Base-by-base conservation (phyloP, 1,140 invertebrate genomes). In the Lepidurus packardi region DNA sequence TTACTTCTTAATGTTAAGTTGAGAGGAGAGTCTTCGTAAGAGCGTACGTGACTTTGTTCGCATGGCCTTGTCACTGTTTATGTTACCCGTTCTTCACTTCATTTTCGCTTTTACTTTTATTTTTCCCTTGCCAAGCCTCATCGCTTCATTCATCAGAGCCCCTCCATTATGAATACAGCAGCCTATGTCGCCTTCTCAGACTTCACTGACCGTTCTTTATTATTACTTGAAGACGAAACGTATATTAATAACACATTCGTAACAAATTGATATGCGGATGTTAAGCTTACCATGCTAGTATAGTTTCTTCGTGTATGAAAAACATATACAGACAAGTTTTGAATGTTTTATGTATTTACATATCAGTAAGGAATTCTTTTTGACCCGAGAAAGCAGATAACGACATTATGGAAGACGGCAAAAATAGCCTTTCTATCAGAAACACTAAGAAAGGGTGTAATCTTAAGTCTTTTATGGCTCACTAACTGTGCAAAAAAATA, bases 81-180 rank as follows among this genome's bases (percentile, higher is more conserved):
- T 65, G 4, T 65, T 65, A 65, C n/a, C 53, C 53, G 53, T 65
- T 65, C 53, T 65, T 65, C 53, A 65, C 13, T 65, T 65, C 53
- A 21, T 7, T 65, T 65, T 65, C 21, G 21, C 53, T 65, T 65
- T 65, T n/a, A 65, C 21, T 13, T n/a, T 21, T 13, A n/a, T 65
- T 65, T 7, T 65, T 65, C 53, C 53, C 4, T 7, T 7, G 53
- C 16, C 6, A 7, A 65, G 16, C 8, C 16, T 16, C 53, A 21
- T 65, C 53, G 8, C n/a, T 65, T 65, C 53, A 21, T 21, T 65
- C 53, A 16, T 65, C 53, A 11, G 34, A 34, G 34, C 34, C 34
- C 34, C 21, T 65, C 53, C 53, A 5, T n/a, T 65, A 65, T 21
- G 7, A 65, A 65, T 34, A 34, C 34, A 34, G 34, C 34, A 34